Evolutionary conservation across 2,113 vertebrate species (phyloP), one percentile per base, ranked within the genome.

Genomic region (Sisor rabdophorus): DNA sequence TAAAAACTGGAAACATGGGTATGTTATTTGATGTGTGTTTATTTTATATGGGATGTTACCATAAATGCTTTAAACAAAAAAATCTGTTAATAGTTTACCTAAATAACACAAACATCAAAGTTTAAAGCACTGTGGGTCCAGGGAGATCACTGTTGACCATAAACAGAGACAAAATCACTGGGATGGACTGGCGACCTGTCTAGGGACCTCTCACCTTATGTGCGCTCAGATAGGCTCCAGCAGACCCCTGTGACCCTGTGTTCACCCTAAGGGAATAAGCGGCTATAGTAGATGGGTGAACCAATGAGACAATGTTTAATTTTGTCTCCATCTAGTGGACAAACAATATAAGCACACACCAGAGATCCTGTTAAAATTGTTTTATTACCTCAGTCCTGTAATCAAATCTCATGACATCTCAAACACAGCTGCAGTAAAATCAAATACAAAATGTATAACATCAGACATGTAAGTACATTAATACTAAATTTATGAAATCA

Each of bases 291-390:
- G n/a, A n/a, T n/a, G n/a, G n/a, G n/a, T n/a, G n/a, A n/a, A n/a
- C n/a, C n/a, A n/a, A n/a, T n/a, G n/a, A n/a, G n/a, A n/a, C n/a
- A 40, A 4, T 11, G 40, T 24, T 65, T 74, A 30, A 54, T 32
- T 20, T 8, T 52, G 61, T 73, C 70, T 30, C 75, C 79, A 77
- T n/a, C 79, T 47, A 68, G 75, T 53, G 79, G 69, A 28, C 67
- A 68, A 77, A 67, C 44, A 11, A 72, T 4, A 11, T 11, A 65
- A 26, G 59, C 12, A 54, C 40, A 59, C 11, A 52, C 17, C 19
- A 28, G n/a, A 50, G 13, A 28, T 54, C 28, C 26, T 7, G 26
- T 15, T 28, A 36, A 12, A 5, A n/a, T 44, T 5, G 20, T 17
- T 67, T 26, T 4, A 26, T 48, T 4, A 48, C 48, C 63, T 2